Base-by-base conservation (phyloP, 2,797 vertebrate species). In the Melanotaenia parkinsoni region DNA sequence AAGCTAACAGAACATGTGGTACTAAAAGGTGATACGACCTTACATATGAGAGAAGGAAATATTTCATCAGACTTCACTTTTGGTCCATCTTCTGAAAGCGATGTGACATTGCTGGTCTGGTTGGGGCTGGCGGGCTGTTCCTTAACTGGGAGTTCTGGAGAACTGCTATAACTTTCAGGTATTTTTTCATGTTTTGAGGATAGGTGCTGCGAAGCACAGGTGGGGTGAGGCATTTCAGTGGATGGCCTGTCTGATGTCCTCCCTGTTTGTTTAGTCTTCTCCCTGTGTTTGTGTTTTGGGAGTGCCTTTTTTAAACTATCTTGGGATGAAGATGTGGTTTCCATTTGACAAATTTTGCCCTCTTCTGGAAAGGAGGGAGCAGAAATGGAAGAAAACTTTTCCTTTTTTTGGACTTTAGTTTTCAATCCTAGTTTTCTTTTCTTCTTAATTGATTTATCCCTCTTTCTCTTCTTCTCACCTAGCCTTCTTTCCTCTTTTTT, bases 401-500 rank as follows among this genome's bases (percentile, higher is more conserved):
- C 70, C 24, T 72, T 77, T 65, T 82, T 65, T 62, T 30, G 53
- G 10, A 67, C 37, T 74, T 75, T 77, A n/a, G 37, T 63, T 70
- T 82, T 88, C 26, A 72, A 64, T 8, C 45, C 63, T 7, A 77
- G 63, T 67, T 83, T 82, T n/a, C 59, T 63, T 50, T 91, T 89
- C 56, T 80, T 88, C 43, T 74, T 92, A 4, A 53, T 62, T 22
- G 61, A 53, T 82, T 89, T 91, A 9, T 89, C 88, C 56, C 78
- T 87, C 76, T 83, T 92, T 73, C 81, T 90, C 74, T 85, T 93
- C 50, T 68, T 91, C 43, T 90, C 90, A 0, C 72, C 58, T 53
- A 80, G 2, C 38, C 53, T 74, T 62, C 82, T 90, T 18, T 91
- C 92, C 8, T 83, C 87, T 56, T 90, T 94, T 79, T 88, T 91